Evolutionary conservation across 1,140 invertebrate genomes (phyloP).

Genomic region (Branchinecta lindahli): DNA sequence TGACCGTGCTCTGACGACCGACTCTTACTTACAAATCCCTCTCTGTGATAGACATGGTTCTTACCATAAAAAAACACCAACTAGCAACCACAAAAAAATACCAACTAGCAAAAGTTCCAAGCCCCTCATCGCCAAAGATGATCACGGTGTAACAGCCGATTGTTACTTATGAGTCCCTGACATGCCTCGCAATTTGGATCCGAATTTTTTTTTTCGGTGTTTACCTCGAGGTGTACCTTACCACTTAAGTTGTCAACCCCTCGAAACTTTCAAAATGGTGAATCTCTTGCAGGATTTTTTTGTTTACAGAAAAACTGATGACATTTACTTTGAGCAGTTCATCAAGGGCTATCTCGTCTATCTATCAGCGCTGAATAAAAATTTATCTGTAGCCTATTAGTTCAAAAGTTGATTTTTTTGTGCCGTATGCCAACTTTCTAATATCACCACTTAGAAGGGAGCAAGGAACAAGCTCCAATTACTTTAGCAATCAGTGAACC

Average conservation of each 20-base stretch:
- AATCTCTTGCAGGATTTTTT: background rate
- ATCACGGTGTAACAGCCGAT: background rate
- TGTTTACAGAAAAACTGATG: background rate
- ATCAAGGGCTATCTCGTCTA: background rate
- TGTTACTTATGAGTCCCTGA: background rate
- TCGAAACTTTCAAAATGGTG: background rate
- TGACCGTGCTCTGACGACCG: background rate
- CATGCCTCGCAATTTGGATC: background rate
- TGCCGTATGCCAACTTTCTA: too few relatives aligned
- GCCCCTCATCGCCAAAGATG: slow-evolving; percentile 4
- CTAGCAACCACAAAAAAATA: background rate
- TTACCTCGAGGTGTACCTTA: background rate
- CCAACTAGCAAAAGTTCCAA: background rate
- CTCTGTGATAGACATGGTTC: background rate
- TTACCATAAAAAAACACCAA: background rate
- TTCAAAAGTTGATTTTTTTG: slow-evolving; percentile 2
- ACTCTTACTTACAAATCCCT: slow-evolving; percentile 1
- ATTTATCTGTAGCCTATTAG: slow-evolving; percentile 9
- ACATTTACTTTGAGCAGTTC: background rate
- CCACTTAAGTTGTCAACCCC: background rate
- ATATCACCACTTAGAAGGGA: too few relatives aligned
- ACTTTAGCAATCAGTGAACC: too few relatives aligned
- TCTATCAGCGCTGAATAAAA: background rate
- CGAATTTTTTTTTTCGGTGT: background rate
- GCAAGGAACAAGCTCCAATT: too few relatives aligned